Conservation (phyloP, 2,888 invertebrate genomes). For the Trichopria drosophilae region DNA sequence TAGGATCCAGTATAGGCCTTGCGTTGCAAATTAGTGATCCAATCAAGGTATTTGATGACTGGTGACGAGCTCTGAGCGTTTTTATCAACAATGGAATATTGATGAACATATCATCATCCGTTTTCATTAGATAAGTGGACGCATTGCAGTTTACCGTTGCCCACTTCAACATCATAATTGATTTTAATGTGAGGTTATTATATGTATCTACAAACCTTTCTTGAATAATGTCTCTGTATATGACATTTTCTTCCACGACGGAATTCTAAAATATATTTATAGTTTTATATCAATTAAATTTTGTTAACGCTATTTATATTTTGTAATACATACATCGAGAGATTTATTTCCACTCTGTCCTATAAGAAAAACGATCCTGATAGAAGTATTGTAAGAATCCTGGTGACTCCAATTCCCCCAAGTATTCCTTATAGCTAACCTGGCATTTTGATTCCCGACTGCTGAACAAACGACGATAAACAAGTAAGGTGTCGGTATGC, state of each 20-base stretch:
- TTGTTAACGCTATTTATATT: conserved; percentile 1
- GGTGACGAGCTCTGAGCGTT: conserved; percentile 45
- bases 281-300: background rate
- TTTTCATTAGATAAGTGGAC: conserved; percentile 76
- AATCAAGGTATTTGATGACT: conserved; percentile 63
- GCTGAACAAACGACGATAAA: conserved; percentile 78
- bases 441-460: conserved; percentile 68
- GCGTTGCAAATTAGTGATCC: conserved; percentile 81
- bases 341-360: conserved; percentile 66
- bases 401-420: conserved; percentile 67
- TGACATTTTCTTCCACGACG: conserved; percentile 69
- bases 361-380: conserved; percentile 63
- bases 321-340: conserved; percentile 55
- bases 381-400: conserved; percentile 52
- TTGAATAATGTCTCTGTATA: conserved; percentile 78
- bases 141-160: conserved; percentile 68
- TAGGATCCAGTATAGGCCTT: conserved; percentile 71
- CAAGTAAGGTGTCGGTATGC: conserved; percentile 62
- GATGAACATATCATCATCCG: conserved; percentile 85
- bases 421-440: conserved; percentile 71
- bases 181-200: conserved; percentile 84
- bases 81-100: conserved; percentile 71
- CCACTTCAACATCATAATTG: conserved; percentile 83
- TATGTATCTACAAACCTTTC: conserved; percentile 83
- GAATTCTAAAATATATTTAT: conserved; percentile 58